phyloP scores from a whole-genome alignment of 2,113 vertebrate species.

The Actenoides hombroni region DNA sequence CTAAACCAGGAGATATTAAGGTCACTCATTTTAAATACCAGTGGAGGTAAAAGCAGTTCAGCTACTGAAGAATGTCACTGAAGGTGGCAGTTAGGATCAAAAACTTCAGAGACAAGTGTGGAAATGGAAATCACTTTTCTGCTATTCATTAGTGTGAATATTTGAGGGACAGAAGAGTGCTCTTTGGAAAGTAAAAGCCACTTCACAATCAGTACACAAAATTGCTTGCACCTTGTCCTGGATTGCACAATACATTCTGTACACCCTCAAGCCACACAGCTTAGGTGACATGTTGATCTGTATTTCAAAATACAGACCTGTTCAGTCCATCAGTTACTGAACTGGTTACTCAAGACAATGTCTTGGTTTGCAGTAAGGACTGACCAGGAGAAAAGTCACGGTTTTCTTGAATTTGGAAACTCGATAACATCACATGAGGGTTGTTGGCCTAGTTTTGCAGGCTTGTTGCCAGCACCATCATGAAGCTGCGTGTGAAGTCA shows the following conservation, averaged over 20 bases:
- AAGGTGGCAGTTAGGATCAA: not conserved
- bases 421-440: not conserved
- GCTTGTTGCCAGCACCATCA: not conserved
- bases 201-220: not conserved
- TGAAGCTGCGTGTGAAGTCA: not conserved
- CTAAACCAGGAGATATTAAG: not conserved
- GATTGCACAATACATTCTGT: not conserved
- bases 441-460: not conserved
- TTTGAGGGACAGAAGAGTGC: not conserved
- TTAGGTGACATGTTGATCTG: not conserved
- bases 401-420: not conserved
- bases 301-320: not conserved
- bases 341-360: not conserved
- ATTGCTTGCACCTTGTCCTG: not conserved
- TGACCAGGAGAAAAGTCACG: not conserved
- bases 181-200: not conserved
- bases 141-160: not conserved
- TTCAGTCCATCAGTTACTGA: not conserved
- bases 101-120: not conserved
- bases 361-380: not conserved
- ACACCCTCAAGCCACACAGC: not conserved
- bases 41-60: not conserved
- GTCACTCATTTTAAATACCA: not conserved
- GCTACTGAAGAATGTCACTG: not conserved
- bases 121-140: not conserved